Evolutionary conservation across 2,888 invertebrate genomes (phyloP), one percentile per base, ranked within the genome.

Genomic region (Tetramorium bicarinatum): DNA sequence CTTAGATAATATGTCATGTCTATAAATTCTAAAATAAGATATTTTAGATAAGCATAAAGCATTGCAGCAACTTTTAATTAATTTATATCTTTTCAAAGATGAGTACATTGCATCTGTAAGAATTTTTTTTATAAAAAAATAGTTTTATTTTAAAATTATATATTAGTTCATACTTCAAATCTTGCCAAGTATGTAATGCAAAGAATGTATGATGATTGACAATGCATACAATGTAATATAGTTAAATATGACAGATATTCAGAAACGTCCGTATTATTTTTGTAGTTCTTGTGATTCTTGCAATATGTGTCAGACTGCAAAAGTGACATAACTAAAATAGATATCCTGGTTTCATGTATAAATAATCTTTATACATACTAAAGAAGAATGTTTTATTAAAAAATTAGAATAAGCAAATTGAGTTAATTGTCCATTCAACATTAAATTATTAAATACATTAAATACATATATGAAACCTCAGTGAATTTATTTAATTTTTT

Each of bases 181-280:
- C n/a, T 15, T 52, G 29, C 18, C n/a, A 52, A 67, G 6, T 69
- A 38, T 71, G 25, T 67, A 9, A 25, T 47, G 47, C 9, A 67
- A 47, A 29, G 15, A 47, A 67, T 67, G 18, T 25, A 67, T 47
- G 3, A 25, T 9, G 25, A 67, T 52, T 9, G 47, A 47, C 8
- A 54, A 38, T 9, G 29, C 9, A 34, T 34, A 15, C 29, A 71
- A 54, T 54, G 25, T 67, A 18, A 71, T 54, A 18, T 8, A 21
- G 21, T 21, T 41, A 34, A 54, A 41, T 34, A 52, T 71, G 52
- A n/a, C 21, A 54, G 34, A 38, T 71, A 54, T 71, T 71, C 15
- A 47, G 9, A 67, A 25, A 71, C 2, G 49, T 69, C n/a, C 13
- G n/a, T 69, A 54, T 71, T 15, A 54, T 15, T 54, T 54, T 71